A percentile compares a stretch with the other conserved stretches of the same genome.
Evolutionary conservation across 1,140 invertebrate species (phyloP).

Genomic region (Drosophila obscura): DNA sequence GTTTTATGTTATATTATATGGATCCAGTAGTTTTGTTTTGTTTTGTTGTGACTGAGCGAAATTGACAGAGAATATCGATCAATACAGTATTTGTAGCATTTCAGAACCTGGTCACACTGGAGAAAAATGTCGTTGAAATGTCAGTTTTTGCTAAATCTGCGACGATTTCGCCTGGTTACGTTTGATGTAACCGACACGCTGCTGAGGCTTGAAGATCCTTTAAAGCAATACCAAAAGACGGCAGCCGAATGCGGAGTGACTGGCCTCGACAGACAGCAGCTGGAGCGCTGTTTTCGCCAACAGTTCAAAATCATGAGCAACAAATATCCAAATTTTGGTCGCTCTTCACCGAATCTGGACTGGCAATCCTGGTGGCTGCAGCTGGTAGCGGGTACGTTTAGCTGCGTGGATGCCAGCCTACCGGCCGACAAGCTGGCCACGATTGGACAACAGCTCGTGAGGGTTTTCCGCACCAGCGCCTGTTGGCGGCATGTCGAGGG

Average conservation of each 20-base stretch:
- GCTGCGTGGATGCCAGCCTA: constrained; percentile 35
- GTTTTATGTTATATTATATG: no score
- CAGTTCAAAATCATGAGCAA: constrained; percentile 65
- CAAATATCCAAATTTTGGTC: constrained; percentile 69
- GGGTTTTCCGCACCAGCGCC: constrained; percentile 56
- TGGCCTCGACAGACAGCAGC: constrained; percentile 84
- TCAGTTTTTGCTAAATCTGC: constrained; percentile 68
- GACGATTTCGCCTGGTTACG: constrained; percentile 88
- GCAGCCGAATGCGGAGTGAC: constrained; percentile 88
- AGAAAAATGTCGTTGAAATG: constrained; percentile 60
- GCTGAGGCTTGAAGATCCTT: constrained; percentile 87
- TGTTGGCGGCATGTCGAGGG: constrained; percentile 64
- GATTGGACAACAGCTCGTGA: constrained; percentile 54
- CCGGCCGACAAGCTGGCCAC: constrained; percentile 33
- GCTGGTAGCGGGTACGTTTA: constrained; percentile 64
- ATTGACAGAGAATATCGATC: no score
- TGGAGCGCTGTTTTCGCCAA: constrained; percentile 84
- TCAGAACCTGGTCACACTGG: constrained; percentile 20
- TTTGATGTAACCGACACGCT: constrained; percentile 96
- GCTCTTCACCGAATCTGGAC: constrained; percentile 43
- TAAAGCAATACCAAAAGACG: constrained; percentile 88
- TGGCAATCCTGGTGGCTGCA: constrained; percentile 77
- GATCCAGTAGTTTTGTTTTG: no score
- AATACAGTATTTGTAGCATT: no score
- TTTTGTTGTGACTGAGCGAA: no score